Evolutionary conservation across 2,113 vertebrate species (phyloP), one percentile per base, ranked within the genome.

Genomic region (Oncorhynchus mykiss): DNA sequence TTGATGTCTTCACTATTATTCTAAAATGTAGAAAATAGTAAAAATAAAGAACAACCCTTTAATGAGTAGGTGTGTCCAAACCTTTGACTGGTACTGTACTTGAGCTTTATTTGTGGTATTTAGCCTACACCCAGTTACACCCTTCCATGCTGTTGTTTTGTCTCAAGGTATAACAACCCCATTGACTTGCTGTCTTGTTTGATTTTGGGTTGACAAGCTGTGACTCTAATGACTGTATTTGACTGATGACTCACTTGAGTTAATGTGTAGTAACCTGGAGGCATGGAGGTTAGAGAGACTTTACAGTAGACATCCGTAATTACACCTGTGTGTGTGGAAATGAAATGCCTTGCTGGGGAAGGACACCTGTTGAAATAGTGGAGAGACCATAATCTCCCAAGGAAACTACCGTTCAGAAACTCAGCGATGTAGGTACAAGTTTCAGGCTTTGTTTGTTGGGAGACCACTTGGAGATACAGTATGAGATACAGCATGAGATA

Each of bases 161-260:
- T 62, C 34, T 20, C 29, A 39, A 18, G 74, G 75, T 65, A 73
- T 76, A 64, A 67, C 18, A 11, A 48, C 67, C 20, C 9, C 29
- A 45, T 45, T 45, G 6, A 74, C 73, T 85, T 72, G 73, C 73
- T 39, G 65, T 74, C 64, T 78, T 9, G 81, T 74, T 80, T 51
- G 73, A 75, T 78, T 72, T 62, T 66, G 59, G 86, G 86, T 90
- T 91, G 73, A 89, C 74, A 88, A 69, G 0, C 82, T 89, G 83
- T 84, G 12, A 71, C 70, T 73, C 51, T 25, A 68, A 88, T 80
- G 88, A 87, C 72, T 70, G 59, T 74, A 1, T 65, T 78, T 80
- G 13, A 68, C 25, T 39, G 64, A 72, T 85, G 84, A 88, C 78
- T 88, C 78, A 80, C 66, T 71, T 82, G 72, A 76, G 70, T 71